Percentiles rank a stretch among this genome's conserved stretches.
These are phyloP conservation scores for Crioceris asparagi DNA, from an alignment of 2,888 invertebrate genomes.

Conservation along the genomic window DNA sequence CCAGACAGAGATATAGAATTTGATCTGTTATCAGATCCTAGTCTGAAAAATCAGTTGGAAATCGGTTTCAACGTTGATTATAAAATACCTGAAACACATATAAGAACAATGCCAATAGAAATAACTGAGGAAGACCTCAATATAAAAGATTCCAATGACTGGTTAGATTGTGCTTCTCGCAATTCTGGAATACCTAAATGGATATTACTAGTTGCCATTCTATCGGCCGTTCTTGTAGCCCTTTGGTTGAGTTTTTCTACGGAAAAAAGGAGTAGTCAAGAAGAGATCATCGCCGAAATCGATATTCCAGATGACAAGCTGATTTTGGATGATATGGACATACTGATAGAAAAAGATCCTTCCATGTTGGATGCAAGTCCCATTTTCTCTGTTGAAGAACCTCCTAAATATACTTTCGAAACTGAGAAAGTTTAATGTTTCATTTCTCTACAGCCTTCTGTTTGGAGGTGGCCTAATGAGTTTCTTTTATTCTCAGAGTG, in stretches of 20 bases:
- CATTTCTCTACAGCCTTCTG: no score
- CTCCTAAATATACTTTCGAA: no score
- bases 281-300: slow-evolving; percentile 14
- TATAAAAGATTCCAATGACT: slow-evolving; percentile 23
- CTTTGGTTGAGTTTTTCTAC: slow-evolving; percentile 40
- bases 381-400: no score
- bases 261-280: slow-evolving; percentile 22
- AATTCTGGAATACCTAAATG: slow-evolving; percentile 43
- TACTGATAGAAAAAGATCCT: no score
- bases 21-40: slow-evolving; percentile 32
- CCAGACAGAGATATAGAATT: slow-evolving; percentile 30
- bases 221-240: slow-evolving; percentile 39
- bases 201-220: slow-evolving; percentile 36
- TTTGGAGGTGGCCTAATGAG: no score
- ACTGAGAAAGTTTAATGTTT: no score
- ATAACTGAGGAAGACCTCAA: slow-evolving; percentile 10
- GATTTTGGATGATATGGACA: slow-evolving; percentile 11
- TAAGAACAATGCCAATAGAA: slow-evolving; percentile 33
- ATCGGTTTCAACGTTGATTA: slow-evolving; percentile 30
- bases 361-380: no score
- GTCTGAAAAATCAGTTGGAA: slow-evolving; percentile 31
- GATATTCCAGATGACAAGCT: slow-evolving; percentile 19
- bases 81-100: slow-evolving; percentile 34
- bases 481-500: no score
- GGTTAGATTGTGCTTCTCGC: slow-evolving; percentile 36